These are phyloP conservation scores for Dipodomys spectabilis DNA, from an alignment of 2,113 vertebrate species.

Conservation along the genomic window DNA sequence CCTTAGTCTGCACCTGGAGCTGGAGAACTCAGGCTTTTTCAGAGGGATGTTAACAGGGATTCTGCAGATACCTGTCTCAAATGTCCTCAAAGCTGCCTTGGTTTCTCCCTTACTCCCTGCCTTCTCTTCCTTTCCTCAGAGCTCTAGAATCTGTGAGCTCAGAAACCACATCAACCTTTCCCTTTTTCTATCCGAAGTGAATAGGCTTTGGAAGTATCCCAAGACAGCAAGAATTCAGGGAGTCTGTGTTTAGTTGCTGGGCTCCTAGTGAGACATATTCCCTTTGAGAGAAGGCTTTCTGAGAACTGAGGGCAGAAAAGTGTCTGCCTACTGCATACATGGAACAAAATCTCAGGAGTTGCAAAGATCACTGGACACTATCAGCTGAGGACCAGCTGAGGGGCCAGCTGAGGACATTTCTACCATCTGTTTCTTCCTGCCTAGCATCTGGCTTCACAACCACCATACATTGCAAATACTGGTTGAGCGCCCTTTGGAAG, in stretches of 20 bases:
- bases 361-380: neutral
- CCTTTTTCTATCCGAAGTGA: neutral
- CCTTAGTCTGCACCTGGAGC: neutral
- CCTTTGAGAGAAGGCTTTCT: neutral
- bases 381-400: no score
- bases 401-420: neutral
- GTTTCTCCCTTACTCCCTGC: neutral
- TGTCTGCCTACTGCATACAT: no score
- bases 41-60: neutral
- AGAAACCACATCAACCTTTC: neutral
- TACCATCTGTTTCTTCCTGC: neutral
- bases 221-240: neutral
- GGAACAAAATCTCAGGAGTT: neutral
- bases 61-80: neutral
- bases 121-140: accelerated
- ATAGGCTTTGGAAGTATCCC: neutral
- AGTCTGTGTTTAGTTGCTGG: neutral
- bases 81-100: neutral
- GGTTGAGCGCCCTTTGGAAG: neutral
- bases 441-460: neutral
- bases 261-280: neutral
- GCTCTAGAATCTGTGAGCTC: neutral
- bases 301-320: no score
- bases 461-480: neutral
- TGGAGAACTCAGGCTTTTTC: neutral